Percentiles rank a stretch among this genome's conserved stretches.
phyloP scores from a whole-genome alignment of 2,797 vertebrate species.

The Cirrhinus mrigala region DNA sequence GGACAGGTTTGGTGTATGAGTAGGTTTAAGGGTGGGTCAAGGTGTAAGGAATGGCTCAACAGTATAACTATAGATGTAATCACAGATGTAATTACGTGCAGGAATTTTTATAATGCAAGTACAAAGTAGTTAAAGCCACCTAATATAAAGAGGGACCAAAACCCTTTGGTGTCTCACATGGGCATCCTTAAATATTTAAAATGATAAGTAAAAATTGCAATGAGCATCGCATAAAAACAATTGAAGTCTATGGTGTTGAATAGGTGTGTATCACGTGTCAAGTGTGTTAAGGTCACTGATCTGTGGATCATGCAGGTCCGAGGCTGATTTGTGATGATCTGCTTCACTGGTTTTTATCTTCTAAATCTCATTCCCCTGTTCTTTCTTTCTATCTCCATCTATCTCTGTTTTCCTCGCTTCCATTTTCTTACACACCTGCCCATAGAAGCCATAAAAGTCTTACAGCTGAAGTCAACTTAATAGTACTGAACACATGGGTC shows the following conservation, averaged over 20 bases:
- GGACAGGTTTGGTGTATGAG: no score
- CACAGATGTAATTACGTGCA: no score
- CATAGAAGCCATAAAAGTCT: conserved; percentile 3
- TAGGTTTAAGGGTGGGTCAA: no score
- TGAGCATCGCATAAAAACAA: background rate
- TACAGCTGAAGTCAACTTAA: conserved; percentile 3
- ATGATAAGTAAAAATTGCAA: background rate
- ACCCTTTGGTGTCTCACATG: background rate
- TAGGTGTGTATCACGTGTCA: background rate
- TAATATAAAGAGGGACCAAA: no score
- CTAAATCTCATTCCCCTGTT: background rate
- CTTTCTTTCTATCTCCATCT: conserved; percentile 21
- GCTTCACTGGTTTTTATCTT: conserved; percentile 58
- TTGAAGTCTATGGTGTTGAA: background rate
- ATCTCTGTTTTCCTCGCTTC: conserved; percentile 1
- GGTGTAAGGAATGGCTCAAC: no score
- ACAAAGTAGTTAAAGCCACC: no score
- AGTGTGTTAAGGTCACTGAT: conserved; percentile 24
- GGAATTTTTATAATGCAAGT: no score
- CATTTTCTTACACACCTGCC: background rate
- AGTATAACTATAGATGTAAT: no score
- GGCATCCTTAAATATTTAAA: background rate
- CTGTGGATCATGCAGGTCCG: background rate
- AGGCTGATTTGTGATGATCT: conserved; percentile 79
- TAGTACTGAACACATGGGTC: conserved; percentile 15